Conservation (phyloP, 1,140 invertebrate species). For the Dreissena polymorpha region DNA sequence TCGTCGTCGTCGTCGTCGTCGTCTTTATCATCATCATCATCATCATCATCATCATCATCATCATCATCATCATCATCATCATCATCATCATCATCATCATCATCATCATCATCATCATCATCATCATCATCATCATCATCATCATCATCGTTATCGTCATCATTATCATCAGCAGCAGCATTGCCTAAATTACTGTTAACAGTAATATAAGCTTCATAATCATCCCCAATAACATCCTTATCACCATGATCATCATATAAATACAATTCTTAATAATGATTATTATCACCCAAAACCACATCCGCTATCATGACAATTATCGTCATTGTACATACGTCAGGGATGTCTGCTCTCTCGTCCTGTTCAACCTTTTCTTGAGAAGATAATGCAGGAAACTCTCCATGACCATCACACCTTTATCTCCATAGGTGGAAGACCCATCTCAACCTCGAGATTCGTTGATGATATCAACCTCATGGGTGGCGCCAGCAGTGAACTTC, state of each 20-base stretch:
- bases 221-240: not conserved
- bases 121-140: not conserved
- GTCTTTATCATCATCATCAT: slow-evolving; percentile 18
- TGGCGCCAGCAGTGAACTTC: no score
- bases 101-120: not conserved
- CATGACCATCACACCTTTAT: no score
- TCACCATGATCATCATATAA: not conserved
- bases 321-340: no score
- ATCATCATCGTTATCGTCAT: not conserved
- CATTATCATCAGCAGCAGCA: not conserved
- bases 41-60: slow-evolving; percentile 26
- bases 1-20: slow-evolving; percentile 15
- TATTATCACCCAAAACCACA: not conserved
- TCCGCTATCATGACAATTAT: not conserved
- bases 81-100: slow-evolving; percentile 12
- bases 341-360: no score
- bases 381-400: no score
- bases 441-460: no score
- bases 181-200: not conserved
- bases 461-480: no score
- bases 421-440: no score
- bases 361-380: no score
- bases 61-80: slow-evolving; percentile 33
- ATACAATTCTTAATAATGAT: not conserved
- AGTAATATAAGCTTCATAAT: not conserved